Base-by-base conservation (phyloP, 2,888 invertebrate genomes). In the Aplocera efformata region DNA sequence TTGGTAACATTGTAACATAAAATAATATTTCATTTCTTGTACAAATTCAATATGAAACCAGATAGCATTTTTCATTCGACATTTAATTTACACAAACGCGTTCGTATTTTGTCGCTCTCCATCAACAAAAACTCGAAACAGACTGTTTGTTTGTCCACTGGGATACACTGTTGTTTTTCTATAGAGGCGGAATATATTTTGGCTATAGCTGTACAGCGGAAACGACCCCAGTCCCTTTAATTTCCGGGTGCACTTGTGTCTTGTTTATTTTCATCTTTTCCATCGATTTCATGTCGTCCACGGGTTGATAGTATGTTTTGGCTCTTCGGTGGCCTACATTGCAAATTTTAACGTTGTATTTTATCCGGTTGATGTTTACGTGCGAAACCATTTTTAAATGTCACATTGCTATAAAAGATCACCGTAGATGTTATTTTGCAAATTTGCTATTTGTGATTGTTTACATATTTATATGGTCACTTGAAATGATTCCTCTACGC, bases 161-260 rank as follows among this genome's bases (percentile, higher is more conserved):
- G 46, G 43, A 48, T 44, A 60, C 57, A 62, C 58, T 65, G 60
- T 64, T 71, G 60, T 70, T 72, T 70, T 69, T 67, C 54, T 63
- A 62, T 55, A 60, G 58, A 49, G 34, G 47, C 45, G 33, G 36
- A 53, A 51, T 57, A 51, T 36, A 50, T 17, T 17, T 17, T 17
- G 35, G 31, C 29, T 25, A 42, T 50, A 56, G 42, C 56, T 53
- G 56, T 62, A 63, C 58, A 59, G 52, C 57, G 69, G 70, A 68
- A 65, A 66, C 60, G 54, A 58, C 58, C 50, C 60, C 60, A 57
- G 71, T 67, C 70, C 69, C 69, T 74, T 79, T 77, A 78, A 78
- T 79, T 77, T 79, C 78, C 78, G 75, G 65, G 59, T 64, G 64
- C 63, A 69, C 67, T 72, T 66, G 63, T 67, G 66, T 67, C 67